Evolutionary conservation across 1,140 invertebrate genomes (phyloP).

Genomic region (Oryctes rhinoceros): DNA sequence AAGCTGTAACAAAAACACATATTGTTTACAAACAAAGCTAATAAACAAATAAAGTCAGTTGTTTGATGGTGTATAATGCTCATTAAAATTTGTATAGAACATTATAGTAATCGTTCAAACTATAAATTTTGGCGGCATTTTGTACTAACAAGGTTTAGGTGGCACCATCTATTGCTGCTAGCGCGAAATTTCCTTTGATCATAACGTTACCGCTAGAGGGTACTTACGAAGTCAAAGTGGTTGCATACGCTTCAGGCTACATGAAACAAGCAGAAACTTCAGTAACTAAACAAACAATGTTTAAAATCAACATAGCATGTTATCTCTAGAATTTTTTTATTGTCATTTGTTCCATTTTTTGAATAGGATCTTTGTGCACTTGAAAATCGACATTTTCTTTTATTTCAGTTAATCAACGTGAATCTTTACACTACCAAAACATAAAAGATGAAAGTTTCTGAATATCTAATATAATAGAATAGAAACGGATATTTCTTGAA

Average conservation of each 20-base stretch:
- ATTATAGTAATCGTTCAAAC: background rate
- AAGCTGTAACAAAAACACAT: slow-evolving; percentile 76
- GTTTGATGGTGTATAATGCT: background rate
- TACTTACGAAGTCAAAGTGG: background rate
- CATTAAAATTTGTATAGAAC: background rate
- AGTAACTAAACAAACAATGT: background rate
- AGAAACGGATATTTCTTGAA: background rate
- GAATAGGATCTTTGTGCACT: too few species aligned
- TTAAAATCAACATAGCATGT: too few species aligned
- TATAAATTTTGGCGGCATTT: background rate
- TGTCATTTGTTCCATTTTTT: too few species aligned
- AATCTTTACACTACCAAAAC: too few species aligned
- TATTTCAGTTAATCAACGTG: too few species aligned
- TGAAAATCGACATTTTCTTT: too few species aligned
- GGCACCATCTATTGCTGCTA: background rate
- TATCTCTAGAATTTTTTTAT: too few species aligned
- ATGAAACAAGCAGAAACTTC: background rate
- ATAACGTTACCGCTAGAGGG: background rate
- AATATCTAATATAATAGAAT: too few species aligned
- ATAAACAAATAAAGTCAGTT: background rate
- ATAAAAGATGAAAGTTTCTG: too few species aligned
- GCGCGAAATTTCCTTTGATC: background rate
- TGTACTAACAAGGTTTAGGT: background rate
- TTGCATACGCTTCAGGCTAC: background rate
- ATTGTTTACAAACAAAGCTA: background rate